Evolutionary conservation across 2,113 vertebrate genomes (phyloP).

Genomic region (Pseudopodoces humilis): DNA sequence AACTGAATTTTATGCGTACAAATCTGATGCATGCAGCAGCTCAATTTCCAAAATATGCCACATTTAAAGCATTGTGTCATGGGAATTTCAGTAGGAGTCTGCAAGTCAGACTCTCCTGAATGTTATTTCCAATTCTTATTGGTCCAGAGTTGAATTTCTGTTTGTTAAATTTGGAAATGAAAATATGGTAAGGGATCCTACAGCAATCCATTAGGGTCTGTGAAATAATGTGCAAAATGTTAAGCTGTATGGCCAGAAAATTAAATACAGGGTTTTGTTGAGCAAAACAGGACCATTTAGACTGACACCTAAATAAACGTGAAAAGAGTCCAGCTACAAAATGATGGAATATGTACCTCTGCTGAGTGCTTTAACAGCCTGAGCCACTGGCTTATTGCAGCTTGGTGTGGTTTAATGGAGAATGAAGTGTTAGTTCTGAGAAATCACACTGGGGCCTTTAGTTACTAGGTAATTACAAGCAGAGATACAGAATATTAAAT

Average conservation of each 20-base stretch:
- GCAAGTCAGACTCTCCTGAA: not conserved
- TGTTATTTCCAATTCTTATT: not conserved
- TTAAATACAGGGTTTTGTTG: not conserved
- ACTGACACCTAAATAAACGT: not conserved
- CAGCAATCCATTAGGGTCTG: not conserved
- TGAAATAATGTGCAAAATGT: not conserved
- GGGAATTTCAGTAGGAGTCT: not conserved
- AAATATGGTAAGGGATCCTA: not conserved
- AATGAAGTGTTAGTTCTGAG: not conserved
- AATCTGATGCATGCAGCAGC: not conserved
- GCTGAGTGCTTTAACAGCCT: not conserved
- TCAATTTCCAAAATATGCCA: not conserved
- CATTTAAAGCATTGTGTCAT: not conserved
- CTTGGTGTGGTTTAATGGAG: not conserved
- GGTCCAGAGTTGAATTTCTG: not conserved
- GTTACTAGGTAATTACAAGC: constrained; percentile 1
- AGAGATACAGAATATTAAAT: constrained; percentile 35
- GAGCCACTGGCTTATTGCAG: not conserved
- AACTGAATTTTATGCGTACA: not conserved
- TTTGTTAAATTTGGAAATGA: not conserved
- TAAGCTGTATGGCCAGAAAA: not conserved
- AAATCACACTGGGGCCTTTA: not conserved
- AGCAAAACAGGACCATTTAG: not conserved
- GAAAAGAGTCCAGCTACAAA: not conserved
- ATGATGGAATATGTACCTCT: not conserved